A percentile compares a stretch with the other conserved stretches of the same genome.
Conservation (phyloP, 2,888 invertebrate species). For the Tetheella fluctuosa region DNA sequence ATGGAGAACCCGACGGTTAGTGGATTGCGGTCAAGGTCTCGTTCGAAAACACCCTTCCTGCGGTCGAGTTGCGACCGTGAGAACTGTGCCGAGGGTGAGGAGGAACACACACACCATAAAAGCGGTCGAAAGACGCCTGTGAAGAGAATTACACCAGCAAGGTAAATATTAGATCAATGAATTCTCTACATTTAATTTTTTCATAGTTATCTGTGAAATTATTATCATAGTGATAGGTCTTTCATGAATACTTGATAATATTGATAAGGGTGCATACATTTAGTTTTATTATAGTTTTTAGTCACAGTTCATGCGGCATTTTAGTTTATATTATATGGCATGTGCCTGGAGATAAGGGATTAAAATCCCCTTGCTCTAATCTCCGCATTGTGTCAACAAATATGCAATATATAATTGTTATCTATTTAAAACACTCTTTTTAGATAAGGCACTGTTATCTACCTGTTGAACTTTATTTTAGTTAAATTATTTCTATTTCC, state of each 20-base stretch:
- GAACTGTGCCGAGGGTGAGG: slow-evolving; percentile 79
- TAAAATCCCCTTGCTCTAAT: background rate
- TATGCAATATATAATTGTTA: background rate
- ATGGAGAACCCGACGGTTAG: slow-evolving; percentile 76
- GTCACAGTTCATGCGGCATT: background rate
- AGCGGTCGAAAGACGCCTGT: slow-evolving; percentile 78
- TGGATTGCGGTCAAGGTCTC: slow-evolving; percentile 87
- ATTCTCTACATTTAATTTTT: slow-evolving; percentile 10
- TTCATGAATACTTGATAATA: background rate
- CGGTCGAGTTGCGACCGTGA: slow-evolving; percentile 85
- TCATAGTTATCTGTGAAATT: slow-evolving; percentile 6
- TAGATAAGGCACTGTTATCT: background rate
- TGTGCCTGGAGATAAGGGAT: background rate
- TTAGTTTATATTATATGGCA: background rate
- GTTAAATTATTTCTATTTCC: background rate
- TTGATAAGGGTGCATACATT: background rate
- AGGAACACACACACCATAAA: slow-evolving; percentile 80
- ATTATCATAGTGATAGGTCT: background rate
- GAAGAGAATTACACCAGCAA: slow-evolving; percentile 77
- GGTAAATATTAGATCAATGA: slow-evolving; percentile 60
- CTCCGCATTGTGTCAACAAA: background rate
- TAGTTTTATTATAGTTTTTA: background rate
- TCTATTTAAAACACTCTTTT: background rate
- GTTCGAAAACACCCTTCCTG: slow-evolving; percentile 88
- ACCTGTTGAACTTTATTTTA: background rate